Evolutionary conservation across 2,797 vertebrate species (phyloP), one percentile per base, ranked within the genome.

Genomic region (Melanotaenia trifasciata): DNA sequence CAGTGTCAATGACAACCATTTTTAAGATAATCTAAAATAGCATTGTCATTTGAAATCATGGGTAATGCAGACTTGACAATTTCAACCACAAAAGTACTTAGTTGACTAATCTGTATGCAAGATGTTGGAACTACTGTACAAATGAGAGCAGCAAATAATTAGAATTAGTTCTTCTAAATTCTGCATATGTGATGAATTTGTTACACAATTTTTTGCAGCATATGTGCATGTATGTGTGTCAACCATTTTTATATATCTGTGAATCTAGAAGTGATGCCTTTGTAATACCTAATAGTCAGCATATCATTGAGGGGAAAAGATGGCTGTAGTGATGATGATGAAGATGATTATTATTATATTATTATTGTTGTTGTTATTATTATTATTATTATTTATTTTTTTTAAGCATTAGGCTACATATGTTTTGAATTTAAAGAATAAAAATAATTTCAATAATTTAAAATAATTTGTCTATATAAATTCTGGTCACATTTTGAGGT

Each of bases 141-240:
- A 85, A 77, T 86, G 84, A 80, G 74, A 40, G 79, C 83, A 86
- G 80, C 73, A 87, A 65, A 84, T 72, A 24, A 66, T 71, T 59
- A 16, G 3, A 14, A 14, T 4, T 7, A 8, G 45, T 20, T 24
- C 9, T 28, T 47, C 2, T 30, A 13, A 58, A 76, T n/a, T 22
- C n/a, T 64, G 35, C n/a, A 63, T 14, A 30, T 36, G n/a, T 28
- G 3, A 28, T 67, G 43, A 33, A 64, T 45, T 53, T 12, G 36
- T 30, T 20, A 12, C 5, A 53, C 6, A 30, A 36, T 20, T 54
- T 47, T 22, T 24, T 47, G 18, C 22, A 24, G 7, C 9, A 6
- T 26, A 6, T 45, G 43, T 54, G 53, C 5, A 36, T 7, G 54
- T 2, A 33, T 18, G 45, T 40, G n/a, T 70, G 5, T 32, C 8